Evolutionary conservation across 2,113 vertebrate species (phyloP).

Genomic region (Natator depressus): DNA sequence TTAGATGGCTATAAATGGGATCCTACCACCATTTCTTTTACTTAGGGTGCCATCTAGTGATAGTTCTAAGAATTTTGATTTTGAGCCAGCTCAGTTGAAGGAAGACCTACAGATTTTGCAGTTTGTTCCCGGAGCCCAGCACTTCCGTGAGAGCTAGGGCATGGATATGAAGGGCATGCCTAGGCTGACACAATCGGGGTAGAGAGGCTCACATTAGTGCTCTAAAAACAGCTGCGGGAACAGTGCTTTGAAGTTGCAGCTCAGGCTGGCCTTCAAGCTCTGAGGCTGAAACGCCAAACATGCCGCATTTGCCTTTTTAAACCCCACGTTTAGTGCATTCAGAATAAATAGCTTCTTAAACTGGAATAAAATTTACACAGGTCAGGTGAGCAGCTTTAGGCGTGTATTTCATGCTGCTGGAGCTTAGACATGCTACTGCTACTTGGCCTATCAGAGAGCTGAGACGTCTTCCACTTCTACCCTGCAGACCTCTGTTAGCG

Average conservation of each 20-base stretch:
- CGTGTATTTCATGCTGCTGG: not conserved
- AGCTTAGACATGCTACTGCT: not conserved
- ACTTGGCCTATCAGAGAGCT: not conserved
- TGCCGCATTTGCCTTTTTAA: not conserved
- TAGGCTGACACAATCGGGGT: not conserved
- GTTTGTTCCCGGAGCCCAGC: not conserved
- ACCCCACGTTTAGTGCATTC: not conserved
- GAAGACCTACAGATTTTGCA: not conserved
- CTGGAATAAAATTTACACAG: conserved; percentile 26
- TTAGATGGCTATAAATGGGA: not conserved
- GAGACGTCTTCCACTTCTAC: not conserved
- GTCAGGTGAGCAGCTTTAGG: conserved; percentile 23
- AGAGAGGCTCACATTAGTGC: not conserved
- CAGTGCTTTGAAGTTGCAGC: not conserved
- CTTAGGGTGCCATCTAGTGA: conserved; percentile 60
- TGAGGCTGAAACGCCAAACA: not conserved
- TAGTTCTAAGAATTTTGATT: not conserved
- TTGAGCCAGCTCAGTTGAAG: accelerated
- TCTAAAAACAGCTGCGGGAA: not conserved
- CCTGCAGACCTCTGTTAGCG: not conserved
- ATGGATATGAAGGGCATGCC: not conserved
- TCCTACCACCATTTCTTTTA: not conserved
- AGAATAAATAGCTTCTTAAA: not conserved
- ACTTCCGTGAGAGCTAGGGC: accelerated
- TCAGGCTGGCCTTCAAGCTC: not conserved